Percentiles rank a stretch among this genome's conserved stretches.
These are phyloP conservation scores for Falcunculus frontatus DNA, from an alignment of 2,113 vertebrate genomes.

Conservation along the genomic window DNA sequence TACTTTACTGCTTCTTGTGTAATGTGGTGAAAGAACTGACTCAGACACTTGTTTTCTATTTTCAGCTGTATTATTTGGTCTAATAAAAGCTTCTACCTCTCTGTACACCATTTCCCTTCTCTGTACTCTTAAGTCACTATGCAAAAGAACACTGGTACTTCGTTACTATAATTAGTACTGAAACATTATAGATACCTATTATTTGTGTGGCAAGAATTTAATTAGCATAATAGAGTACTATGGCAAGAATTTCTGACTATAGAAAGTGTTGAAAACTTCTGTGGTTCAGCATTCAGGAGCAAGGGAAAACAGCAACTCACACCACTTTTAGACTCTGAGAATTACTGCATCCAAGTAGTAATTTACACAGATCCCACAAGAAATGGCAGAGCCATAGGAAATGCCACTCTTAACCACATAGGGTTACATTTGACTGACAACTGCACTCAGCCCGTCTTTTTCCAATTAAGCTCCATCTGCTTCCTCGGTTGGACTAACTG, in stretches of 20 bases:
- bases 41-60: constrained; percentile 29
- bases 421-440: constrained; percentile 19
- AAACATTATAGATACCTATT: neutral
- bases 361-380: constrained; percentile 46
- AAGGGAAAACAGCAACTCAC: neutral
- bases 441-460: neutral
- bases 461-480: constrained; percentile 33
- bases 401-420: neutral
- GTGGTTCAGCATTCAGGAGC: neutral
- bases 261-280: neutral
- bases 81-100: constrained; percentile 23
- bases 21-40: constrained; percentile 7
- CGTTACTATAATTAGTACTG: neutral
- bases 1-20: neutral
- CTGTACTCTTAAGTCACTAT: neutral
- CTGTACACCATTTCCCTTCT: neutral
- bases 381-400: constrained; percentile 30
- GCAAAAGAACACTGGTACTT: neutral
- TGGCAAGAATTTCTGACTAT: neutral
- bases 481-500: neutral
- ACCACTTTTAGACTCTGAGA: neutral
- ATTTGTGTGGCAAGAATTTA: neutral
- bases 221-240: neutral
- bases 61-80: neutral
- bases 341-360: constrained; percentile 5